These are phyloP conservation scores for Osedax frankpressi DNA, from an alignment of 2,888 invertebrate genomes.

Conservation along the genomic window DNA sequence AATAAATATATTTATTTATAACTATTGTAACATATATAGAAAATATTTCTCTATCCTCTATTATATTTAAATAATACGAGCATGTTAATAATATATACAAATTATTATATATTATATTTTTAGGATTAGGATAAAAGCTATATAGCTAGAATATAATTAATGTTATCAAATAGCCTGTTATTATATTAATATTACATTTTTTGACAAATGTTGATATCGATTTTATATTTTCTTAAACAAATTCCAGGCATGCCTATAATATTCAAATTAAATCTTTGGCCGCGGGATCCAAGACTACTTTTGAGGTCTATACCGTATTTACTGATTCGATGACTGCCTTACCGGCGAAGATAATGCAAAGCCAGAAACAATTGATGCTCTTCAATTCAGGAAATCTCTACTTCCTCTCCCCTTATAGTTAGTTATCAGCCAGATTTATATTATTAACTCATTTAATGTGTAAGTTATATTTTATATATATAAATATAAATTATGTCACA, in stretches of 20 bases:
- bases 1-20: no score
- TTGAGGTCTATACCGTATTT: conserved; percentile 52
- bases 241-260: not conserved
- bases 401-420: conserved; percentile 65
- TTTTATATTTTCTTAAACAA: no score
- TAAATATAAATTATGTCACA: not conserved
- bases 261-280: conserved; percentile 26
- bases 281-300: conserved; percentile 35
- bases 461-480: not conserved
- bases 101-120: no score
- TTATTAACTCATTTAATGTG: not conserved
- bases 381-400: conserved; percentile 67
- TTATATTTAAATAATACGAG: no score
- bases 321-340: conserved; percentile 67
- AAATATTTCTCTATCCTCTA: no score
- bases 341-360: conserved; percentile 76
- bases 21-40: no score
- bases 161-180: no score
- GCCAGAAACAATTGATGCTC: conserved; percentile 81
- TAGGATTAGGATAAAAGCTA: no score
- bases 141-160: no score
- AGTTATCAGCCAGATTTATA: not conserved
- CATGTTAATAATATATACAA: no score
- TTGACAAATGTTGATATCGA: no score
- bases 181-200: no score